Conservation (phyloP, 2,888 invertebrate genomes). For the Sthenelais limicola region DNA sequence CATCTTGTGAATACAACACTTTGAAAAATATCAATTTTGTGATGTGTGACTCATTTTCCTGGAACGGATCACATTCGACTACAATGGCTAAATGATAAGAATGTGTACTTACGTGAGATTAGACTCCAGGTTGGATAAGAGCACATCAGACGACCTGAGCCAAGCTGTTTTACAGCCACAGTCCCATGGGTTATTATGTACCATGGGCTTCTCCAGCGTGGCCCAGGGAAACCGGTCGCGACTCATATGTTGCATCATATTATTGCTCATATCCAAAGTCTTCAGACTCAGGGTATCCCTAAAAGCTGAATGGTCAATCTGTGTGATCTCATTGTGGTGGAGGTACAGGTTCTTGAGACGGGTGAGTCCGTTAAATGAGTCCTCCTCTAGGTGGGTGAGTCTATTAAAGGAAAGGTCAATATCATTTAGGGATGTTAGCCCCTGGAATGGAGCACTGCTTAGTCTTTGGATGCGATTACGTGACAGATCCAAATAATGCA, state of each 20-base stretch:
- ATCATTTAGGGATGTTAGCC: background rate
- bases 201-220: background rate
- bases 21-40: too few relatives aligned
- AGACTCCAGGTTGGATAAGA: slow-evolving; percentile 13
- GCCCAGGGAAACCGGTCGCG: slow-evolving; percentile 11
- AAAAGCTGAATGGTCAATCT: slow-evolving; percentile 23
- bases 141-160: slow-evolving; percentile 20
- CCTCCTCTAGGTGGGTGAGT: background rate
- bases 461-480: slow-evolving; percentile 2
- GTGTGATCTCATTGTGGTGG: background rate
- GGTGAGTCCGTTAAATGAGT: slow-evolving; percentile 1
- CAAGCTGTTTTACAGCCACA: slow-evolving; percentile 28
- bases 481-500: slow-evolving; percentile 6
- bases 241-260: background rate
- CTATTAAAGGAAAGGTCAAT: background rate
- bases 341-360: slow-evolving; percentile 9
- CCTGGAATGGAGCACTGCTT: background rate
- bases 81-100: background rate
- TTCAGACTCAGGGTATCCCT: background rate
- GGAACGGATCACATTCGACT: too few relatives aligned
- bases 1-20: too few relatives aligned
- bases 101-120: slow-evolving; percentile 25
- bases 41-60: too few relatives aligned
- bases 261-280: slow-evolving; percentile 12
- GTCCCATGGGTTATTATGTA: slow-evolving; percentile 30